Evolutionary conservation across 2,113 vertebrate species (phyloP).

Genomic region (Bolborhynchus lineola): DNA sequence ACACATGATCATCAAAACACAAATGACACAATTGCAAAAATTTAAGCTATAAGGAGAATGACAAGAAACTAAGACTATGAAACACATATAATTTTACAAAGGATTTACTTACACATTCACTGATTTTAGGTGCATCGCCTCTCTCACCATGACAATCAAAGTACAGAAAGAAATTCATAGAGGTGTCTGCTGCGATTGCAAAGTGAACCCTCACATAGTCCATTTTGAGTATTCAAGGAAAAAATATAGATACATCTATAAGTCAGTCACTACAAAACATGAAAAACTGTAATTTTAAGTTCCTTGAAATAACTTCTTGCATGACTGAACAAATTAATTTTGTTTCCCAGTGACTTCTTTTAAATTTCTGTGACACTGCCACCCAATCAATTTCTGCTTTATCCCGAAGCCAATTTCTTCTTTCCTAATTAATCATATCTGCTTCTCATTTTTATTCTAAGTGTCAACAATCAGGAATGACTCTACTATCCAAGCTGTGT

Average conservation of each 20-base stretch:
- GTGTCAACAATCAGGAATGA: conserved; percentile 22
- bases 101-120: neutral
- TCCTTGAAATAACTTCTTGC: neutral
- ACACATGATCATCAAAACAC: neutral
- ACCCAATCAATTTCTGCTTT: neutral
- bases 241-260: neutral
- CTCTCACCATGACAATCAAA: neutral
- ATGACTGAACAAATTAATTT: neutral
- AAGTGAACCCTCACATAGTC: neutral
- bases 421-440: neutral
- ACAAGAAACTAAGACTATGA: neutral
- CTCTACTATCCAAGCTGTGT: neutral
- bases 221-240: neutral
- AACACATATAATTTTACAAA: neutral
- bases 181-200: neutral
- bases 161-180: neutral
- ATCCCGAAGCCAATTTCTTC: neutral
- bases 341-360: neutral
- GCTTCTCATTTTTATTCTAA: conserved; percentile 27
- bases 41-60: neutral
- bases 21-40: neutral
- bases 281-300: neutral
- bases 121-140: neutral
- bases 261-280: neutral
- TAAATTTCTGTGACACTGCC: neutral